Evolutionary conservation across 2,113 vertebrate genomes (phyloP), one percentile per base, ranked within the genome.

Genomic region (Rhinogobius similis): DNA sequence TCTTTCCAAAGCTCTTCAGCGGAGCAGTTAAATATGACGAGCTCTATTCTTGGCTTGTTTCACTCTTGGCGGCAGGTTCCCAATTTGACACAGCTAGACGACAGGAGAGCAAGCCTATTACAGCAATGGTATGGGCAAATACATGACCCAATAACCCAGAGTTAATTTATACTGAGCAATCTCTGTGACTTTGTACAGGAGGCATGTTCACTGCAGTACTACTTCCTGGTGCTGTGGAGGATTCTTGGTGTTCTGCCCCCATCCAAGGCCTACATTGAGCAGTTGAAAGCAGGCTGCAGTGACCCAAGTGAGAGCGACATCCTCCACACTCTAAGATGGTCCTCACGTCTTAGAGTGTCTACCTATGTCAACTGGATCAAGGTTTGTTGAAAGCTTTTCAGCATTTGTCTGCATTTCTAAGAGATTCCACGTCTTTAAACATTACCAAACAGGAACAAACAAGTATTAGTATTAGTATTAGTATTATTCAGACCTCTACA

Each of bases 201-300:
- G 93, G 98, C 98, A 56, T 99, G 98, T 85, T 97, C 97, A 10
- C 94, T 99, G 70, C 98, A 99, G 59, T 99, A 99, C 90, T 97
- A 96, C 76, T 99, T 99, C 85, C 77, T 99, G 84, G 94, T 98
- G 36, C 91, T 99, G 32, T 99, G 98, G 98, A 92, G 96, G 65
- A 96, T 99, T 63, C 87, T 99, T 23, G 97, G 98, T 0, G 94
- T 97, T 72, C 88, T 99, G 58, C 98, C 98, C 23, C 97, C 97
- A 0, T 98, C 97, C 11, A 96, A 96, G 78, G 93, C 72, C 65
- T 99, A 96, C 82, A 89, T 99, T 81, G 97, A 98, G 75, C 96
- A 97, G 59, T 81, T 99, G 76, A 96, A 96, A 48, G 89, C 58
- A 12, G 96, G 95, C 69, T 92, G 91, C 1, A 93, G 93, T 0